Base-by-base conservation (phyloP, 1,140 invertebrate species). In the Lepidurus packardi region DNA sequence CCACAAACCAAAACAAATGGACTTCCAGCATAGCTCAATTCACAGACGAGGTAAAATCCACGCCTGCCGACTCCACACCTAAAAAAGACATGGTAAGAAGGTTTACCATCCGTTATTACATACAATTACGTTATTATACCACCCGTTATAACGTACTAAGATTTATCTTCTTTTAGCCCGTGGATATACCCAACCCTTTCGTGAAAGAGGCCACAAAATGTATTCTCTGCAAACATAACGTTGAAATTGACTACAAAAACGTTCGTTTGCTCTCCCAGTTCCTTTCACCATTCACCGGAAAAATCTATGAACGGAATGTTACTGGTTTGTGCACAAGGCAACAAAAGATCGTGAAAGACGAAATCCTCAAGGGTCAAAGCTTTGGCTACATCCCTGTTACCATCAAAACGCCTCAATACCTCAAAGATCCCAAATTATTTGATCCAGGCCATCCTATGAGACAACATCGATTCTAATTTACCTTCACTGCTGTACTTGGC, bases 171-270 rank as follows among this genome's bases (percentile, higher is more conserved):
- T 74, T 78, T 80, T 80, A 86, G 78, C 86, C 86, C 78, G 91
- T 92, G 1, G 87, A 91, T 76, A 89, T 94, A 82, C 84, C 89
- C 79, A 97, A 97, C 88, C 96, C 96, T 0, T 98, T 90, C 82
- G 85, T 90, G 83, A 92, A 91, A 82, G 90, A 92, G 79, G 89
- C 86, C 78, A 85, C 84, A 11, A 84, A 90, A 82, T 98, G 97
- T 82, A 90, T 98, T 80, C 85, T 98, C n/a, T 98, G 97, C 85
- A 90, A 92, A 85, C 86, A 93, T 79, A 89, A 94, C 42, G 91
- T 98, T 74, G 85, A 87, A 11, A 91, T 94, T 1, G 90, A 97
- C 86, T 98, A 96, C 83, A 99, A 98, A 85, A 99, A 99, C 86
- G 89, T 92, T 0, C 90, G 92, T 77, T 84, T 99, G 7, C 84